Evolutionary conservation across 2,797 vertebrate genomes (phyloP).

Genomic region (Chiroxiphia lanceolata): DNA sequence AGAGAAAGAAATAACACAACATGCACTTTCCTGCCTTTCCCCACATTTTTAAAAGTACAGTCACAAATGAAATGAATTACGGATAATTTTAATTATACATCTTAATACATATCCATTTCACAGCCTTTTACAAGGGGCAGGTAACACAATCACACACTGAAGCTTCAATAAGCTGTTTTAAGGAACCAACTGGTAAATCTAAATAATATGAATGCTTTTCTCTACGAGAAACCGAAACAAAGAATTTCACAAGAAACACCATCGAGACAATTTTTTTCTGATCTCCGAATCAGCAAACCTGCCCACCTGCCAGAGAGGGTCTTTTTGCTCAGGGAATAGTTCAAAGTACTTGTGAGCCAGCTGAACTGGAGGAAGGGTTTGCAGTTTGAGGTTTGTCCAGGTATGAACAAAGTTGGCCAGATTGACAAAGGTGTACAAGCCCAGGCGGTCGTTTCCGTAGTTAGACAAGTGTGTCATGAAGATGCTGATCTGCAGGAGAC

Average conservation of each 20-base stretch:
- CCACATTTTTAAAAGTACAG: not conserved
- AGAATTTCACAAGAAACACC: not conserved
- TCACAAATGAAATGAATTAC: not conserved
- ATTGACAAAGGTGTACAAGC: slow-evolving; percentile 94
- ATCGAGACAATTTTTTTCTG: not conserved
- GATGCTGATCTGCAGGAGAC: slow-evolving; percentile 87
- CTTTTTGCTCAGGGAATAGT: slow-evolving; percentile 93
- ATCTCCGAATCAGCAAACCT: not conserved
- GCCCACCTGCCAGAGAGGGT: slow-evolving; percentile 95
- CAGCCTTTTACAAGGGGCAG: not conserved
- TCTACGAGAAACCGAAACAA: not conserved
- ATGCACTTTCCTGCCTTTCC: not conserved
- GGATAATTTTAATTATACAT: not conserved
- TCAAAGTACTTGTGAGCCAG: slow-evolving; percentile 95
- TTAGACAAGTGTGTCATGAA: slow-evolving; percentile 98
- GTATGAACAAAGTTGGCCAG: slow-evolving; percentile 92
- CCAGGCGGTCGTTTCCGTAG: slow-evolving; percentile 91
- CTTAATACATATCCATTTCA: not conserved
- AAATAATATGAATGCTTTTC: not conserved
- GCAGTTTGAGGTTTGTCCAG: slow-evolving; percentile 93
- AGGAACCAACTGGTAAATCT: not conserved
- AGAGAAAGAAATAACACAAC: not conserved
- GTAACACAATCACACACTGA: not conserved
- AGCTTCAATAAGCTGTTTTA: not conserved
- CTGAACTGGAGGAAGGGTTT: slow-evolving; percentile 90